Percentiles rank a stretch among this genome's conserved stretches.
Conservation (phyloP, 2,888 invertebrate species). For the Tinea pellionella region DNA sequence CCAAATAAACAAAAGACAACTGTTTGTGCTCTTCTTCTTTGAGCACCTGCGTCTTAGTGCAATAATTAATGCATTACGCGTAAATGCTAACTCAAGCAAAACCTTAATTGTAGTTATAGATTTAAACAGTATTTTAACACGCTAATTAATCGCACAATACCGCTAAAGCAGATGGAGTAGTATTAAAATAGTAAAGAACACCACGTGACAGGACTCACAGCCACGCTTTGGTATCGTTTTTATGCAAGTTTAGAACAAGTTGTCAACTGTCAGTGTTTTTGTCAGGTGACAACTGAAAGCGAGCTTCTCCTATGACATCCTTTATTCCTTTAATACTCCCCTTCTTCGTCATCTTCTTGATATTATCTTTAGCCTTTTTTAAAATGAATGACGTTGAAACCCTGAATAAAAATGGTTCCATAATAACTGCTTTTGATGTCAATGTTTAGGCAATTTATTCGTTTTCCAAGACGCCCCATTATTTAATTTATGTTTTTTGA, state of each 20-base stretch:
- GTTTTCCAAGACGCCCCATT: neutral
- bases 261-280: slow-evolving; percentile 4
- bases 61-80: too few species aligned
- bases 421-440: neutral
- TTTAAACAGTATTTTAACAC: too few species aligned
- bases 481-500: neutral
- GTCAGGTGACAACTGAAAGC: slow-evolving; percentile 6
- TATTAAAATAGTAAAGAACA: too few species aligned
- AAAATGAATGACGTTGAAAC: neutral
- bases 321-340: slow-evolving; percentile 8
- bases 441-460: neutral
- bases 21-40: too few species aligned
- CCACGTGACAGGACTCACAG: too few species aligned
- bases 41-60: too few species aligned
- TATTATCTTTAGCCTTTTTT: slow-evolving; percentile 4
- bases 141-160: too few species aligned
- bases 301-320: neutral
- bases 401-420: neutral
- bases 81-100: too few species aligned
- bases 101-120: too few species aligned
- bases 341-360: neutral
- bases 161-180: too few species aligned
- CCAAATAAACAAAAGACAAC: too few species aligned
- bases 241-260: slow-evolving; percentile 7
- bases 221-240: neutral